A percentile compares a stretch with the other conserved stretches of the same genome.
Conservation (phyloP, 1,140 invertebrate species). For the Carposina sasakii region DNA sequence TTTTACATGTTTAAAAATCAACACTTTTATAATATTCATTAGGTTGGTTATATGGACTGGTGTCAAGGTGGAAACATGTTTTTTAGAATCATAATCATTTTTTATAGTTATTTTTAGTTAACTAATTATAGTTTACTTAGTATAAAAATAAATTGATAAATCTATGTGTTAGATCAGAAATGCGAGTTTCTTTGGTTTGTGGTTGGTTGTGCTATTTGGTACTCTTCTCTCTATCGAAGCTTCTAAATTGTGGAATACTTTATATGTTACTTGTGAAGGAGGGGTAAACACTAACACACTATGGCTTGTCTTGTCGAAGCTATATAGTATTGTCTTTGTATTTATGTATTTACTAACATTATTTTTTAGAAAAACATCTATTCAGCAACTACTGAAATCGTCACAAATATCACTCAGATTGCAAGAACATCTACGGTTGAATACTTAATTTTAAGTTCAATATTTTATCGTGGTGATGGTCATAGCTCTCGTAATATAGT, state of each 20-base stretch:
- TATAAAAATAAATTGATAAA: conserved; percentile 60
- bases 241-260: no score
- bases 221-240: conserved; percentile 5
- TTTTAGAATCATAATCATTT: conserved; percentile 40
- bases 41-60: no score
- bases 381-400: no score
- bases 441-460: no score
- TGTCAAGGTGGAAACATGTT: no score
- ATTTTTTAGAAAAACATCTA: no score
- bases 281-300: conserved; percentile 39
- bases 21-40: no score
- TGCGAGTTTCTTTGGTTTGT: conserved; percentile 58
- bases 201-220: conserved; percentile 59
- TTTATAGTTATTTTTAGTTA: conserved; percentile 51
- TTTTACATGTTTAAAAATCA: no score
- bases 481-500: no score
- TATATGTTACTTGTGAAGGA: conserved; percentile 44
- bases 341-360: conserved; percentile 37
- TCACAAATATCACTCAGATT: no score
- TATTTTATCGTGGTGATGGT: no score
- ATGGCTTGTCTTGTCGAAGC: conserved; percentile 22
- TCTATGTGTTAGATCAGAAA: conserved; percentile 55
- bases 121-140: conserved; percentile 58
- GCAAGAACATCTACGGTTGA: no score
- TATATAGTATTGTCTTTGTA: conserved; percentile 26